These are phyloP conservation scores for Rhagologus leucostigma DNA, from an alignment of 2,113 vertebrate species.

Conservation along the genomic window DNA sequence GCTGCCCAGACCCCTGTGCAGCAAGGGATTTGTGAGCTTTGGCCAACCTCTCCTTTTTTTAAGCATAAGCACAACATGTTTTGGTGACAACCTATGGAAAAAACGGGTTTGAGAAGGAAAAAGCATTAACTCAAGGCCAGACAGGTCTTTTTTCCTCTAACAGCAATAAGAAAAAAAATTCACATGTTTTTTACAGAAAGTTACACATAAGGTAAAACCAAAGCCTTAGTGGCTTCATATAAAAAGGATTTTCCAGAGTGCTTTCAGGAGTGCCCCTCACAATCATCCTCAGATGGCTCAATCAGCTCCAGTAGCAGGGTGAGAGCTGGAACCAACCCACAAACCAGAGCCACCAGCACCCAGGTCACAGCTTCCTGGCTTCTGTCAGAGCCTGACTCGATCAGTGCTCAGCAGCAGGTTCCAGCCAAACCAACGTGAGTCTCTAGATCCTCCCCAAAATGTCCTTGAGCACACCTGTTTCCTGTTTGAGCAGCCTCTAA, in stretches of 20 bases:
- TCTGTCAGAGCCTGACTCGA: not conserved
- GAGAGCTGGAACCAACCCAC: not conserved
- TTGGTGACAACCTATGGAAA: not conserved
- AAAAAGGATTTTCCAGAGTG: not conserved
- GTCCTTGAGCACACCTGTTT: not conserved
- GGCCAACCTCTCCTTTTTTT: not conserved
- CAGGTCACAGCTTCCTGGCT: not conserved
- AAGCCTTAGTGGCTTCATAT: not conserved
- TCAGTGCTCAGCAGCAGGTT: not conserved
- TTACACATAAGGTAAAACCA: not conserved
- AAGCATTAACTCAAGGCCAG: not conserved
- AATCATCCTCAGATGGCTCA: not conserved
- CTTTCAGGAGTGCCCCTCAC: not conserved
- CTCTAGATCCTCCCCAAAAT: not conserved
- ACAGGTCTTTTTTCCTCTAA: not conserved
- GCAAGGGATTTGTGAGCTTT: not conserved
- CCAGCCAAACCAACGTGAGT: not conserved
- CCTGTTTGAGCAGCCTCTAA: not conserved
- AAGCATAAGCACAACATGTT: not conserved
- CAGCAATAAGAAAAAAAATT: not conserved
- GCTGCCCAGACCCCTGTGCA: not conserved
- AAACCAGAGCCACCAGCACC: not conserved
- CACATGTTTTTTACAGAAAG: not conserved
- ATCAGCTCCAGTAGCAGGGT: rapidly evolving
- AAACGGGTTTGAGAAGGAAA: not conserved